phyloP scores from a whole-genome alignment of 2,888 invertebrate genomes.

The Ormyrus pomaceus region DNA sequence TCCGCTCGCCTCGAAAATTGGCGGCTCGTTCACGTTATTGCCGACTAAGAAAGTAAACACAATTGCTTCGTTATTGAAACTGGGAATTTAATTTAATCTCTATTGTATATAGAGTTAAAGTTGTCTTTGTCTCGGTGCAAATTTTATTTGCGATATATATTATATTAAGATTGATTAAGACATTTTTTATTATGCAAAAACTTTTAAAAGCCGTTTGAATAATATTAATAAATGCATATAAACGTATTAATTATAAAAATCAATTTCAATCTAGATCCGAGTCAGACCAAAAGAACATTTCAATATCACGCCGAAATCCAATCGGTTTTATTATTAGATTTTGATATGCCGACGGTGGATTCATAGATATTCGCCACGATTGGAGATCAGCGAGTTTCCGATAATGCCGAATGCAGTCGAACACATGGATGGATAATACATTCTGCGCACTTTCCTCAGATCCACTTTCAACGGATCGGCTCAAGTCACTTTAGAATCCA shows the following conservation, averaged over 20 bases:
- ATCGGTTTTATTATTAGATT: constrained; percentile 38
- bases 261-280: no score
- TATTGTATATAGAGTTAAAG: no score
- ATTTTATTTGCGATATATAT: no score
- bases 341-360: constrained; percentile 11
- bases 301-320: constrained; percentile 1
- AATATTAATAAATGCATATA: no score
- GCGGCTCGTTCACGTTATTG: constrained; percentile 74
- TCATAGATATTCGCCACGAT: constrained; percentile 1
- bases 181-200: no score
- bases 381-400: constrained; percentile 31
- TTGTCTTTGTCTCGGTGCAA: no score
- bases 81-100: background rate
- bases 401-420: constrained; percentile 29
- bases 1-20: constrained; percentile 69
- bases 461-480: constrained; percentile 30
- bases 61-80: background rate
- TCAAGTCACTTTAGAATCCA: constrained; percentile 8
- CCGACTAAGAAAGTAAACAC: constrained; percentile 53
- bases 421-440: constrained; percentile 32
- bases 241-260: no score
- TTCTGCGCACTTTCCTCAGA: constrained; percentile 26
- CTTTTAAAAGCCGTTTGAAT: no score
- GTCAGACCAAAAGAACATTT: no score
- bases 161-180: no score